These are phyloP conservation scores for Megalonaias nervosa DNA, from an alignment of 1,140 invertebrate genomes.

Conservation along the genomic window DNA sequence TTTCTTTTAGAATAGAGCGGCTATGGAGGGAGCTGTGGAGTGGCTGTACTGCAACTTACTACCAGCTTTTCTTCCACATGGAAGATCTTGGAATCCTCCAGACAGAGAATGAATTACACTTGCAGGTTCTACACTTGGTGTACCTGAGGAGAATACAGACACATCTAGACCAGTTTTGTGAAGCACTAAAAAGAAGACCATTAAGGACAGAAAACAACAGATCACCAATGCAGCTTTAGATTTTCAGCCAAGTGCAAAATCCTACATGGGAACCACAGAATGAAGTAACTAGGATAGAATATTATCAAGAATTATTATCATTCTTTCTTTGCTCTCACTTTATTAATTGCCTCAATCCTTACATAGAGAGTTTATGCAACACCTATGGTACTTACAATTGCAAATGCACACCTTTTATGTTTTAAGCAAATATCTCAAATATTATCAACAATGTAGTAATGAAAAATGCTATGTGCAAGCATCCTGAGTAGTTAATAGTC, in stretches of 20 bases:
- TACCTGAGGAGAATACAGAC: conserved; percentile 33
- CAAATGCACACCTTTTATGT: too few species aligned
- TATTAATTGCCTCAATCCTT: too few species aligned
- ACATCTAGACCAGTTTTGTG: conserved; percentile 26
- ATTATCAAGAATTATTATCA: too few species aligned
- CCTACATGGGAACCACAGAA: not conserved
- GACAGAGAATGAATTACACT: conserved; percentile 19
- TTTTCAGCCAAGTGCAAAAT: conserved; percentile 1
- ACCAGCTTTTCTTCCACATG: conserved; percentile 33
- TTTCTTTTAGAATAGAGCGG: conserved; percentile 37
- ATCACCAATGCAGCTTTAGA: conserved; percentile 33
- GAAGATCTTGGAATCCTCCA: conserved; percentile 37
- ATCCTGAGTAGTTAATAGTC: too few species aligned
- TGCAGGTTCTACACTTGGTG: conserved; percentile 26
- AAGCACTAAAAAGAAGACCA: conserved; percentile 26
- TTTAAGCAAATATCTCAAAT: too few species aligned
- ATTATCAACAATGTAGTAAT: too few species aligned
- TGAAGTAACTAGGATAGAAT: not conserved
- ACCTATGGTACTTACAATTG: too few species aligned
- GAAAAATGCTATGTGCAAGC: too few species aligned
- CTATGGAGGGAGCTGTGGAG: conserved; percentile 45
- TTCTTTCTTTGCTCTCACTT: too few species aligned
- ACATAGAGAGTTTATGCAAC: too few species aligned
- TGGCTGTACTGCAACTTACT: conserved; percentile 27
- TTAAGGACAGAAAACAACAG: conserved; percentile 23